Evolutionary conservation across 2,888 invertebrate species (phyloP).

Genomic region (Calameuta idolon): DNA sequence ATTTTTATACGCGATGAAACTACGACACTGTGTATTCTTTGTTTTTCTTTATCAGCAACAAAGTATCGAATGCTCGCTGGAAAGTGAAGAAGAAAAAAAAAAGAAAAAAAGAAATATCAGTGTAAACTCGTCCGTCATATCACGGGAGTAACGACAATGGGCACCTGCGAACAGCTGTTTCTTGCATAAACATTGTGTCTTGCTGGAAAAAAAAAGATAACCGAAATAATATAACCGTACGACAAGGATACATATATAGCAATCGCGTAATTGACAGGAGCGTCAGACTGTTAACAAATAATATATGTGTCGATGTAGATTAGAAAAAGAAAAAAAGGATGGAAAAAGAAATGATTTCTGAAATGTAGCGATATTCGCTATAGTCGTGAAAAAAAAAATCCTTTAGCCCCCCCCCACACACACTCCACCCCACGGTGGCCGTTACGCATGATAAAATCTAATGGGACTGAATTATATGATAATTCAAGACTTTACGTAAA

Average conservation of each 20-base stretch:
- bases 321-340: not conserved
- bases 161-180: not conserved
- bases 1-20: not conserved
- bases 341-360: not conserved
- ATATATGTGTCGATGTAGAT: conserved; percentile 37
- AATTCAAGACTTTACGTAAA: conserved; percentile 9
- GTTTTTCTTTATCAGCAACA: not conserved
- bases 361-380: not conserved
- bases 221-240: conserved; percentile 9
- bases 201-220: not conserved
- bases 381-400: not conserved
- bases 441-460: not conserved
- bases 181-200: not conserved
- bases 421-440: not conserved
- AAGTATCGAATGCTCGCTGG: not conserved
- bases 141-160: not conserved
- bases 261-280: conserved; percentile 34
- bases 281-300: not conserved
- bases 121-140: not conserved
- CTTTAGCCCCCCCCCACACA: not conserved
- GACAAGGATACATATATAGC: conserved; percentile 32
- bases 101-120: not conserved
- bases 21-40: not conserved
- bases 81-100: not conserved
- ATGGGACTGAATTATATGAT: conserved; percentile 10